Evolutionary conservation across 1,140 invertebrate genomes (phyloP).

Genomic region (Pachyrhynchus sulphureomaculatus): DNA sequence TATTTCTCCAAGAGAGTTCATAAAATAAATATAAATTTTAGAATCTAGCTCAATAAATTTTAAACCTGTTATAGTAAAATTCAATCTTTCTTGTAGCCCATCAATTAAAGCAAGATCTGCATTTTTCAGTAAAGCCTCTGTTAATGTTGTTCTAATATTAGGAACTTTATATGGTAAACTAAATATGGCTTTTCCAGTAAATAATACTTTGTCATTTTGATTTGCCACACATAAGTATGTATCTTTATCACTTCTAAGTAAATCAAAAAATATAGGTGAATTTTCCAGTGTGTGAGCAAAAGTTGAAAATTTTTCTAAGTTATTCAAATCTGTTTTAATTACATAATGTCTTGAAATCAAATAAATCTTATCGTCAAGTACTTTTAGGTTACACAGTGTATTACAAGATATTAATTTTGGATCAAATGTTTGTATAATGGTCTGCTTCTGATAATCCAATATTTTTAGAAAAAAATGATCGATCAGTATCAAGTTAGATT

Average conservation of each 20-base stretch:
- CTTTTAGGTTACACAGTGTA: conserved; percentile 8
- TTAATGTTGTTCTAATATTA: conserved; percentile 8
- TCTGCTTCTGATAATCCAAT: conserved; percentile 7
- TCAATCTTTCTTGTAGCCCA: conserved; percentile 1
- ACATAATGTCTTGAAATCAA: conserved; percentile 20
- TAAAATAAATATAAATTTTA: conserved; percentile 7
- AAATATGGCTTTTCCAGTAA: conserved; percentile 5
- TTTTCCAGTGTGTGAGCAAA: conserved; percentile 20
- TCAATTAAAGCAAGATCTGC: conserved; percentile 4
- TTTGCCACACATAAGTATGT: conserved; percentile 10
- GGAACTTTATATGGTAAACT: conserved; percentile 14
- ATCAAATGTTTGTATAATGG: conserved; percentile 7
- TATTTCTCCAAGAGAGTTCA: conserved; percentile 18
- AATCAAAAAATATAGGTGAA: neutral
- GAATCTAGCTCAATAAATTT: conserved; percentile 4
- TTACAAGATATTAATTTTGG: conserved; percentile 18
- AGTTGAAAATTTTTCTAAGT: conserved; percentile 3
- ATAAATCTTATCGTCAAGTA: neutral
- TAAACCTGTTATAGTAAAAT: conserved; percentile 5
- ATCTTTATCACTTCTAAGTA: neutral
- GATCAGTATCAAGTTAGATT: conserved; percentile 6
- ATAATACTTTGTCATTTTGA: conserved; percentile 13
- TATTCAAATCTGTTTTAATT: conserved; percentile 14
- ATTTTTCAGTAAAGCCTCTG: conserved; percentile 5
- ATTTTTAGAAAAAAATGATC: conserved; percentile 3